A percentile compares a stretch with the other conserved stretches of the same genome.
Conservation (phyloP, 2,113 vertebrate genomes). For the Myotis lucifugus region DNA sequence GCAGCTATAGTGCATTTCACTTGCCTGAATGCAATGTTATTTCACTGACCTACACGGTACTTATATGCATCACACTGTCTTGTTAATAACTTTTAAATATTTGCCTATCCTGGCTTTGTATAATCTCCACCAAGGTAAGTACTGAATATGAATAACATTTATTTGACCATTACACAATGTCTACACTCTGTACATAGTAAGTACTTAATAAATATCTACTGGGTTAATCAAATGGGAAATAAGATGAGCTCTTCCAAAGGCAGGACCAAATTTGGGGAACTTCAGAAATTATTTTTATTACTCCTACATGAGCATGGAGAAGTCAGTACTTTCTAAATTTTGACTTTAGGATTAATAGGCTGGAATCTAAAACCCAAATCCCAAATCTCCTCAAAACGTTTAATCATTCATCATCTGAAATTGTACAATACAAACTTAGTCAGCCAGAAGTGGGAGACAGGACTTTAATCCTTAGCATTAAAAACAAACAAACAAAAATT, state of each 20-base stretch:
- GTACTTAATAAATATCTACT: conserved; percentile 39
- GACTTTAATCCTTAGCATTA: neutral
- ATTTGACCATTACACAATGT: conserved; percentile 14
- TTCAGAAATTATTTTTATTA: neutral
- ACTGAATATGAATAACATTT: conserved; percentile 10
- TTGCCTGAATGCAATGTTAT: neutral
- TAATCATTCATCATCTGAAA: neutral
- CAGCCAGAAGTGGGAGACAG: neutral
- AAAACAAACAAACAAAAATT: neutral
- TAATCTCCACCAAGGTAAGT: neutral
- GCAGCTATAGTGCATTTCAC: neutral
- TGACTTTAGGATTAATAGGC: neutral
- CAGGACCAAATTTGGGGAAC: neutral
- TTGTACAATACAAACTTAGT: neutral
- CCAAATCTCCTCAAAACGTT: neutral
- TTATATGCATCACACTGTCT: neutral
- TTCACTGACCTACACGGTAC: neutral
- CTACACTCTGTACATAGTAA: neutral
- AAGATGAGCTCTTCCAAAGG: neutral
- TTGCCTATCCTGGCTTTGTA: neutral
- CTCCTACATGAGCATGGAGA: neutral
- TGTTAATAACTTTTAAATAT: conserved; percentile 44
- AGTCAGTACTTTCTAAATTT: neutral
- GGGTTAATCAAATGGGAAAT: conserved; percentile 30
- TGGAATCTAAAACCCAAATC: neutral